These are phyloP conservation scores for Sprattus sprattus DNA, from an alignment of 2,113 vertebrate species.

Conservation along the genomic window DNA sequence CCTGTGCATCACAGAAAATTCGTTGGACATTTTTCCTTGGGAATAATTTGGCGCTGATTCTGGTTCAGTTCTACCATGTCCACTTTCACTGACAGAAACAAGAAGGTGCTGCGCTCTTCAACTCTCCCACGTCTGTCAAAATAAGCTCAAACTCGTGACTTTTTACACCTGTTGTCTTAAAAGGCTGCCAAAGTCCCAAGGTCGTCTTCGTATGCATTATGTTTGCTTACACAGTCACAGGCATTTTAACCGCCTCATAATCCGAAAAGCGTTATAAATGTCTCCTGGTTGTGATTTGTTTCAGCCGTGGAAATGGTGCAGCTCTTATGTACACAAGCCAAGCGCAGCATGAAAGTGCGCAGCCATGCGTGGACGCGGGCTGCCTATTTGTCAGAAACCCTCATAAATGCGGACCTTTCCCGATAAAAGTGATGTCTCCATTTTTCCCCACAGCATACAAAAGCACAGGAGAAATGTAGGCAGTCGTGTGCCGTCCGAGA, in stretches of 20 bases:
- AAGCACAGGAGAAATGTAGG: neutral
- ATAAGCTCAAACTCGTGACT: neutral
- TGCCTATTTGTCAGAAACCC: slow-evolving; percentile 92
- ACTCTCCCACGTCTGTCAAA: neutral
- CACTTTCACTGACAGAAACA: neutral
- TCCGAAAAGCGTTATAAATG: slow-evolving; percentile 77
- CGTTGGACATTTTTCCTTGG: neutral
- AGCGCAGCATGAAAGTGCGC: slow-evolving; percentile 84
- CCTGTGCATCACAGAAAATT: neutral
- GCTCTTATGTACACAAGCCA: slow-evolving; percentile 92
- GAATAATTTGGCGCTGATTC: neutral
- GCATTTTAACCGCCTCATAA: slow-evolving; percentile 26
- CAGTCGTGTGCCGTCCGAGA: neutral
- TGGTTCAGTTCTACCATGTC: neutral
- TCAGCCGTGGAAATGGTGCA: slow-evolving; percentile 84
- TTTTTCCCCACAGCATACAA: slow-evolving; percentile 68
- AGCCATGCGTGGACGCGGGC: slow-evolving; percentile 83
- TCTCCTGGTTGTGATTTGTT: slow-evolving; percentile 85
- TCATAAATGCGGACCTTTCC: slow-evolving; percentile 87
- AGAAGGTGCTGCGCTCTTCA: neutral
- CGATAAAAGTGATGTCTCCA: slow-evolving; percentile 90
- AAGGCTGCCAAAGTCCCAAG: slow-evolving; percentile 27
- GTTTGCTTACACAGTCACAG: slow-evolving; percentile 16
- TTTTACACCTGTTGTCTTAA: slow-evolving; percentile 12
- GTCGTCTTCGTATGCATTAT: slow-evolving; percentile 43